These are phyloP conservation scores for Plebejus anna DNA, from an alignment of 2,888 invertebrate species.

Conservation along the genomic window DNA sequence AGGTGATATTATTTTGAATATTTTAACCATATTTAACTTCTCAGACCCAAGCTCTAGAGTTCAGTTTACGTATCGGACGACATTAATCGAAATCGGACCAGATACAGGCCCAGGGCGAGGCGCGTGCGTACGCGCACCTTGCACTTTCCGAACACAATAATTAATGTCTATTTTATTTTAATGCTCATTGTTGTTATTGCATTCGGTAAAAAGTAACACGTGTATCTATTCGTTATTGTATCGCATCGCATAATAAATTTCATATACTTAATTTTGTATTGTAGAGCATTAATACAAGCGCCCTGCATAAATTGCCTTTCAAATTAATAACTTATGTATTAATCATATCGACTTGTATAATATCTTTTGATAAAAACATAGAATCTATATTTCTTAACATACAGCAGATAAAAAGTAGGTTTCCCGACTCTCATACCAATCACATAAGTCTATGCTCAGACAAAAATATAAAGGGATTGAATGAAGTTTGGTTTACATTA, in stretches of 20 bases:
- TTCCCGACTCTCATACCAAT: background rate
- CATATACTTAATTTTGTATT: background rate
- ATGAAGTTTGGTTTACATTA: conserved; percentile 10
- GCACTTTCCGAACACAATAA: conserved; percentile 60
- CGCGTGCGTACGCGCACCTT: conserved; percentile 78
- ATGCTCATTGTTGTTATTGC: conserved; percentile 41
- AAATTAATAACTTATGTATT: background rate
- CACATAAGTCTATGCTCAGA: background rate
- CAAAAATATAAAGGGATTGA: conserved; percentile 19
- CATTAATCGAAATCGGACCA: conserved; percentile 74
- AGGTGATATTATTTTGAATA: conserved; percentile 80
- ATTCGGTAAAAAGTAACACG: conserved; percentile 16
- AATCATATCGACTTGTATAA: background rate
- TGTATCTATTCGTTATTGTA: conserved; percentile 8
- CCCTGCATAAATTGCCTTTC: background rate
- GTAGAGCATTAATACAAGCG: background rate
- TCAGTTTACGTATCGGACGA: conserved; percentile 66
- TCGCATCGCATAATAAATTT: conserved; percentile 13
- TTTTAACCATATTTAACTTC: conserved; percentile 73
- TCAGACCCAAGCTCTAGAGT: conserved; percentile 65
- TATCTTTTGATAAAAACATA: background rate
- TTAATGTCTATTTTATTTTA: conserved; percentile 58
- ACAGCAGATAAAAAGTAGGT: background rate
- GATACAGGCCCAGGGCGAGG: conserved; percentile 64
- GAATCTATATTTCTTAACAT: background rate